Evolutionary conservation across 2,797 vertebrate species (phyloP).

Genomic region (Pyrocephalus nanus): DNA sequence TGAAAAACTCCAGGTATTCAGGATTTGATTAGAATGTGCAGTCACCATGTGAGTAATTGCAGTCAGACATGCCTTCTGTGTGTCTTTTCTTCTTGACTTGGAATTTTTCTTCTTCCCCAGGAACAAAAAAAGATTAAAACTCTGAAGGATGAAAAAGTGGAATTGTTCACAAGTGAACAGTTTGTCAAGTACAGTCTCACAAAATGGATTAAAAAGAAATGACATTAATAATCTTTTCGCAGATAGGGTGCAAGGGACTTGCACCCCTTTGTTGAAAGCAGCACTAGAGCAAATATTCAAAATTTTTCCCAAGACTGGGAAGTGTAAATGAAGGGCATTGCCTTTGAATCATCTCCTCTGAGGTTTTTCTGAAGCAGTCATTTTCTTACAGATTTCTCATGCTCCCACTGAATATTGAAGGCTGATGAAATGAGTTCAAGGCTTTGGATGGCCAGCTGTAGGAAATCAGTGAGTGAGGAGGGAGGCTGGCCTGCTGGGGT

Average conservation of each 20-base stretch:
- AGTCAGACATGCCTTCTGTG: background rate
- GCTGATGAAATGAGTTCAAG: background rate
- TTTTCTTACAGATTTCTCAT: background rate
- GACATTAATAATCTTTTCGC: background rate
- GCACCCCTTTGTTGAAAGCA: background rate
- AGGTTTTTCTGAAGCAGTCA: background rate
- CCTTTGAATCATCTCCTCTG: background rate
- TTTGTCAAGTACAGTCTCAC: background rate
- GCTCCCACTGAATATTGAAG: background rate
- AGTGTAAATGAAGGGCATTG: background rate
- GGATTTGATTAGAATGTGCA: conserved; percentile 11
- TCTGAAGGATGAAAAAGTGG: background rate
- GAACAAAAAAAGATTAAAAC: background rate
- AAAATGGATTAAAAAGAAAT: background rate
- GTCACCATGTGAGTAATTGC: background rate
- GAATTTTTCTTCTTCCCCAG: background rate
- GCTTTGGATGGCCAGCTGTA: background rate
- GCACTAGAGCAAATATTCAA: accelerated
- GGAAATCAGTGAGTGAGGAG: background rate
- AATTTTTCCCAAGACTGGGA: background rate
- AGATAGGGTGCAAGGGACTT: background rate
- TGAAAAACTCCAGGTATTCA: background rate
- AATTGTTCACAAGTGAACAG: background rate
- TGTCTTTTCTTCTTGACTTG: background rate
- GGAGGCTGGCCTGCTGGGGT: background rate